Evolutionary conservation across 2,888 invertebrate genomes (phyloP).

Genomic region (Leptopilina myrica): DNA sequence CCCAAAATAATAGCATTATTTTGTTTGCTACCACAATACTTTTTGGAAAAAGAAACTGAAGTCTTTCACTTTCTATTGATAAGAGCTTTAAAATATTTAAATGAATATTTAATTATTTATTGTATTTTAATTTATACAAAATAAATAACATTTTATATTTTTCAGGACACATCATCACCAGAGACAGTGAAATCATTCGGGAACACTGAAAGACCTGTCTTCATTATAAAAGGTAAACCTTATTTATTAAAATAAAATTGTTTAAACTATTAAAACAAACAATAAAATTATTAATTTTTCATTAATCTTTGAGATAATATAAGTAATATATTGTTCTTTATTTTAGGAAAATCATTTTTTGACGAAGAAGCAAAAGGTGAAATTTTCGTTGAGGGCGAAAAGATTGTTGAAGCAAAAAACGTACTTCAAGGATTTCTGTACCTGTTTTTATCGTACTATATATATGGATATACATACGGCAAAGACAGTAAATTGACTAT

Average conservation of each 20-base stretch:
- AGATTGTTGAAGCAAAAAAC: neutral
- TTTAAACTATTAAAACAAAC: neutral
- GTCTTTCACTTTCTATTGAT: neutral
- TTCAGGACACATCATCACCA: neutral
- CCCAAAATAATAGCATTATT: neutral
- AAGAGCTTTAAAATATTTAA: neutral
- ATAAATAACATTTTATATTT: neutral
- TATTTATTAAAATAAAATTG: neutral
- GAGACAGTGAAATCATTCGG: neutral
- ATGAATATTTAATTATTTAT: neutral
- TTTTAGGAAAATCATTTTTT: neutral
- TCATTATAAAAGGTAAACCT: neutral
- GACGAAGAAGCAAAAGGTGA: neutral
- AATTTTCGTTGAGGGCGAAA: neutral
- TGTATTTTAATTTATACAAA: neutral
- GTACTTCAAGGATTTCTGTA: no score
- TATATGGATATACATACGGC: no score
- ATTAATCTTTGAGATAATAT: neutral
- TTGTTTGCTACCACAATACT: neutral
- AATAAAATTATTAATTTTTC: neutral
- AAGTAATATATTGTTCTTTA: neutral
- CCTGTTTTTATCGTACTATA: no score
- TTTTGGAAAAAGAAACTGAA: neutral
- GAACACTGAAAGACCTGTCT: neutral
- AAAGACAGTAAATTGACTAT: no score